Evolutionary conservation across 2,113 vertebrate species (phyloP).

Genomic region (Axis porcinus): DNA sequence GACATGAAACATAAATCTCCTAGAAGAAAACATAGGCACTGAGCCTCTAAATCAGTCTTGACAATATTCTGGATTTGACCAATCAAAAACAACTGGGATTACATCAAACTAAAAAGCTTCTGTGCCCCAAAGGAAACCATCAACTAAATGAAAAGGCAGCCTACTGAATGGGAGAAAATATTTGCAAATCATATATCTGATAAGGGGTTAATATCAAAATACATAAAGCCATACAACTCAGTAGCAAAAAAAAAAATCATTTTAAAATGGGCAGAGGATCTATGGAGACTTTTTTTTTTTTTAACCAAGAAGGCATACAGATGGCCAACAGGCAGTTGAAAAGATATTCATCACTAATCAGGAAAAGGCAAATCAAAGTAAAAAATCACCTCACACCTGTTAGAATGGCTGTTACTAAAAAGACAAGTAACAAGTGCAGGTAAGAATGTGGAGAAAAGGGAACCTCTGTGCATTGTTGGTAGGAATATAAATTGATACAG

Average conservation of each 20-base stretch:
- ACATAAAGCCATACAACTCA: not conserved
- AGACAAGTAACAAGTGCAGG: not conserved
- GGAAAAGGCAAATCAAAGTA: not conserved
- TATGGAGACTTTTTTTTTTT: not conserved
- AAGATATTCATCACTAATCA: not conserved
- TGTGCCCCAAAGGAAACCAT: not conserved
- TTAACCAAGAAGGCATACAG: not conserved
- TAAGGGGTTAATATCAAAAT: not conserved
- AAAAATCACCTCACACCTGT: not conserved
- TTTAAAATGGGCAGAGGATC: not conserved
- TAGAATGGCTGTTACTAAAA: not conserved
- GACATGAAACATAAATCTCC: not conserved
- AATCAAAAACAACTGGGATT: not conserved
- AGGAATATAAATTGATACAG: not conserved
- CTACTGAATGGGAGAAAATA: not conserved
- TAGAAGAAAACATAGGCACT: not conserved
- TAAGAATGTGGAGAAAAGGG: not conserved
- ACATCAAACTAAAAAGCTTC: not conserved
- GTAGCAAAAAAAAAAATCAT: not conserved
- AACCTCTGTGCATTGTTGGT: not conserved
- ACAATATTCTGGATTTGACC: not conserved
- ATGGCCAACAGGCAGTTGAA: not conserved
- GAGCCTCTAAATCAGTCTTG: not conserved
- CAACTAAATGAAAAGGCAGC: not conserved
- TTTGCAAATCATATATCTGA: not conserved